These are phyloP conservation scores for Loripinus fragilis DNA, from an alignment of 2,888 invertebrate species.

Conservation along the genomic window DNA sequence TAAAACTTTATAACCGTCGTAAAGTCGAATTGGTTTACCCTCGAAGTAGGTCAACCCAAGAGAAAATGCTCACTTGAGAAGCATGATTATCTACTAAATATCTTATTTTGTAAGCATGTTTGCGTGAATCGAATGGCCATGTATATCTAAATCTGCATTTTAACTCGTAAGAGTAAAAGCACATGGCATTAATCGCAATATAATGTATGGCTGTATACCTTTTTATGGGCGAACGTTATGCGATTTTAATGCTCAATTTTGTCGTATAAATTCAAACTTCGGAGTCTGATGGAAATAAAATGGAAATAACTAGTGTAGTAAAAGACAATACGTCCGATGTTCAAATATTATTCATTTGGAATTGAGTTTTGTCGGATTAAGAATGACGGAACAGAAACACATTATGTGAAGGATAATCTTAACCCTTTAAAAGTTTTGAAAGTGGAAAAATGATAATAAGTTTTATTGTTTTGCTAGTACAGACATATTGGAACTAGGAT, in stretches of 20 bases:
- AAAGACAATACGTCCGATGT: slow-evolving; percentile 55
- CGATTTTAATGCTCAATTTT: slow-evolving; percentile 63
- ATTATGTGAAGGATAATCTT: background rate
- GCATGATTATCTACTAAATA: slow-evolving; percentile 11
- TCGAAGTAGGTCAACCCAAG: slow-evolving; percentile 9
- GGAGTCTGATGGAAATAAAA: slow-evolving; percentile 54
- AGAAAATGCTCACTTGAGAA: slow-evolving; percentile 14
- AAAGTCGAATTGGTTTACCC: slow-evolving; percentile 58
- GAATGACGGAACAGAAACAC: background rate
- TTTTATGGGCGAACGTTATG: slow-evolving; percentile 55
- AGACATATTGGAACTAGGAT: background rate
- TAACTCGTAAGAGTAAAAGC: background rate
- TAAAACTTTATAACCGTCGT: slow-evolving; percentile 55
- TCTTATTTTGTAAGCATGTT: slow-evolving; percentile 13
- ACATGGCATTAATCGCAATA: slow-evolving; percentile 5
- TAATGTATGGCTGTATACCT: slow-evolving; percentile 32
- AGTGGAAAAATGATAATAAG: background rate
- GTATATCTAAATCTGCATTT: slow-evolving; percentile 13
- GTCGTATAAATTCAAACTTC: slow-evolving; percentile 57
- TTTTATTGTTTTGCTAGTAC: too few species aligned
- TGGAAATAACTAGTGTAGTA: slow-evolving; percentile 57
- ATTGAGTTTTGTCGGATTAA: slow-evolving; percentile 17
- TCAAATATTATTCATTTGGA: slow-evolving; percentile 16
- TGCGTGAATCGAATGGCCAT: slow-evolving; percentile 5
- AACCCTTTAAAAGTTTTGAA: background rate